Percentiles rank a stretch among this genome's conserved stretches.
Evolutionary conservation across 2,113 vertebrate species (phyloP).

Genomic region (Lutjanus erythropterus): DNA sequence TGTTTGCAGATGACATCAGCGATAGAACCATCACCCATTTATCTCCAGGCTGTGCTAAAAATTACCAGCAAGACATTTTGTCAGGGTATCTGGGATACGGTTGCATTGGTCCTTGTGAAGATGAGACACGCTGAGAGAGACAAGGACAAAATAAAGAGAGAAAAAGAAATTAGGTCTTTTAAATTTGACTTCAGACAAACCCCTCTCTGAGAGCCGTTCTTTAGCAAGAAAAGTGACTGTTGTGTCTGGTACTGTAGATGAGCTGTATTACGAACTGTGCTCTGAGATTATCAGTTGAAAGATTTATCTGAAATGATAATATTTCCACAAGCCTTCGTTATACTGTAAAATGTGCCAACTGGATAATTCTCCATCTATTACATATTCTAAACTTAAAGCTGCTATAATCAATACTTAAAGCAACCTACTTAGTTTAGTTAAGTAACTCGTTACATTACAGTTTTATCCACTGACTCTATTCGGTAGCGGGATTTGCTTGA

Average conservation of each 20-base stretch:
- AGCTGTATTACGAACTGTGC: background rate
- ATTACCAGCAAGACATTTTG: constrained; percentile 69
- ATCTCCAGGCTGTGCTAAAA: constrained; percentile 73
- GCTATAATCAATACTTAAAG: too few relatives aligned
- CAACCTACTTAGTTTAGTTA: too few relatives aligned
- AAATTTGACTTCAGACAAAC: constrained; percentile 47
- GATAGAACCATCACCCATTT: constrained; percentile 69
- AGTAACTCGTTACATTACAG: too few relatives aligned
- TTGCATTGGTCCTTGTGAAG: constrained; percentile 65
- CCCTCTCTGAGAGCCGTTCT: constrained; percentile 7
- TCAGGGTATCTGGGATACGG: constrained; percentile 57
- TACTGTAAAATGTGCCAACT: background rate
- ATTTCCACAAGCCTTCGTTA: background rate
- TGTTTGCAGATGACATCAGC: constrained; percentile 64
- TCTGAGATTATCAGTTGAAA: background rate
- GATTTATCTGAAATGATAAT: background rate
- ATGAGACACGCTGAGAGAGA: constrained; percentile 36
- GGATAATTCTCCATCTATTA: background rate
- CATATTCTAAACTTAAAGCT: background rate
- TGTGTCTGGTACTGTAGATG: background rate
- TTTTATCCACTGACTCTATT: too few relatives aligned
- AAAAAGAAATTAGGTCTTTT: constrained; percentile 22
- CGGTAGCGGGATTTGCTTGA: too few relatives aligned
- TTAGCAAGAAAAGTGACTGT: background rate
- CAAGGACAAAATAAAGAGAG: constrained; percentile 17